phyloP scores from a whole-genome alignment of 2,797 vertebrate species.

The Sardinella longiceps region DNA sequence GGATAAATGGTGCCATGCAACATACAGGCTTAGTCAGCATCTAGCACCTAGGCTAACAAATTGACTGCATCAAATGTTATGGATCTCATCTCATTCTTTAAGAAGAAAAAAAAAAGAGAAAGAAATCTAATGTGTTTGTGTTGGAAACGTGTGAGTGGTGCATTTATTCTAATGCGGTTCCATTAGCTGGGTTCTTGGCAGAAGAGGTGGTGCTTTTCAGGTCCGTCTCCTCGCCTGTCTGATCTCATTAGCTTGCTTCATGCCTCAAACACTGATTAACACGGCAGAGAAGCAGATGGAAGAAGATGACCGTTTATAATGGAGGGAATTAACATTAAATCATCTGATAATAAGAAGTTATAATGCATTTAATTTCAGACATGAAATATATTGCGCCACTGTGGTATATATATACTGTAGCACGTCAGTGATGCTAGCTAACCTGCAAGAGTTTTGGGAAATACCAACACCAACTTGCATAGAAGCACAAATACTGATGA shows the following conservation, averaged over 20 bases:
- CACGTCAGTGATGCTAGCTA: not conserved
- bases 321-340: slow-evolving; percentile 56
- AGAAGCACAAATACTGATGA: not conserved
- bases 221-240: slow-evolving; percentile 48
- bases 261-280: slow-evolving; percentile 46
- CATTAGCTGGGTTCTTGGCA: slow-evolving; percentile 17
- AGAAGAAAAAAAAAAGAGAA: not conserved
- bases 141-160: not conserved
- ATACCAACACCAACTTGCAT: not conserved
- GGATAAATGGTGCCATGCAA: not conserved
- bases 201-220: slow-evolving; percentile 36
- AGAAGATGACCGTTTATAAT: slow-evolving; percentile 56
- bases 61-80: not conserved
- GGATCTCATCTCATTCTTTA: not conserved
- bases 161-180: not conserved
- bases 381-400: not conserved
- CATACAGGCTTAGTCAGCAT: not conserved
- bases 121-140: not conserved
- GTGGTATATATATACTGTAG: not conserved
- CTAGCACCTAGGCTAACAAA: not conserved
- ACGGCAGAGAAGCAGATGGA: slow-evolving; percentile 56
- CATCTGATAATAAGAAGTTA: slow-evolving; percentile 55
- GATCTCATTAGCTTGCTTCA: slow-evolving; percentile 49
- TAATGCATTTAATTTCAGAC: slow-evolving; percentile 48
- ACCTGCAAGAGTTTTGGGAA: not conserved